Evolutionary conservation across 2,113 vertebrate genomes (phyloP).

Genomic region (Ceyx margarethae): DNA sequence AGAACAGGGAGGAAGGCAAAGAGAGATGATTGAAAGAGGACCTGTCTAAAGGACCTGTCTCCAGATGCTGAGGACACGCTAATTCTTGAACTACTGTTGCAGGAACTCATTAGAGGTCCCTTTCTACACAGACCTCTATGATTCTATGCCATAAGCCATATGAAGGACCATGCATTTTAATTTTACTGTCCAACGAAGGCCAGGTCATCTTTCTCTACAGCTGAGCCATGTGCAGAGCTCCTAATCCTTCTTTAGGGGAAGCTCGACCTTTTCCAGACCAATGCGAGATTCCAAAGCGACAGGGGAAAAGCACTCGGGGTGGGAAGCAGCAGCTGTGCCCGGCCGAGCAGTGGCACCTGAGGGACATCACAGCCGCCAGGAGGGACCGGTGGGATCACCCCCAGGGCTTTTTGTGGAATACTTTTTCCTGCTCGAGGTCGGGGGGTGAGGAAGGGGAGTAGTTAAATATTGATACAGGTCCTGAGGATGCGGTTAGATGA

Average conservation of each 20-base stretch:
- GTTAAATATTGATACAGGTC: background rate
- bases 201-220: background rate
- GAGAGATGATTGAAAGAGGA: background rate
- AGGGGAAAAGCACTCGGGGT: accelerated
- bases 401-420: background rate
- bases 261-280: background rate
- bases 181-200: background rate
- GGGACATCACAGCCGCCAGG: background rate
- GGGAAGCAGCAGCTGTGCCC: background rate
- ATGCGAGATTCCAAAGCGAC: accelerated
- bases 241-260: background rate
- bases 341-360: conserved; percentile 32
- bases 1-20: background rate
- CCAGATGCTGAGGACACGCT: background rate
- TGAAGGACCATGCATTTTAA: background rate
- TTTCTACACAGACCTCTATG: too few species aligned
- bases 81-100: background rate
- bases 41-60: background rate
- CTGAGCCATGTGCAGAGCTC: background rate
- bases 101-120: background rate
- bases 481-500: conserved; percentile 1
- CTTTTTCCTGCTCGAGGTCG: background rate
- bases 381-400: background rate
- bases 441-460: background rate
- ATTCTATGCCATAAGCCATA: background rate